Conservation (phyloP, 2,888 invertebrate species). For the Cephus pulcher region DNA sequence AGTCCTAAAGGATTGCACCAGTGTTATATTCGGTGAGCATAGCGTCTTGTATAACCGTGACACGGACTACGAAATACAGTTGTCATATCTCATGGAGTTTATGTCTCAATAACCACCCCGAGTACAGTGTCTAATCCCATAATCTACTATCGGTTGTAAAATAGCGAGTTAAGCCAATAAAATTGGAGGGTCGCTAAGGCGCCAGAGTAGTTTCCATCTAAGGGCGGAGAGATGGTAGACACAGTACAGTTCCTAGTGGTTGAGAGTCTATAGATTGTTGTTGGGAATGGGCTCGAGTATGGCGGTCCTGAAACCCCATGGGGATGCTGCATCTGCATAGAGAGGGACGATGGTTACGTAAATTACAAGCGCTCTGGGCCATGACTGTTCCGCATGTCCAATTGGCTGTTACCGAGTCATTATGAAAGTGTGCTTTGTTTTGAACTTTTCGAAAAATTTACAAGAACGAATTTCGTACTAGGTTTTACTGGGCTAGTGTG, state of each 20-base stretch:
- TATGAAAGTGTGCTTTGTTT: neutral
- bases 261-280: neutral
- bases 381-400: constrained; percentile 39
- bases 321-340: constrained; percentile 55
- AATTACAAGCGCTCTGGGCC: constrained; percentile 60
- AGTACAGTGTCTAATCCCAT: constrained; percentile 24
- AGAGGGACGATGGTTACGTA: constrained; percentile 59
- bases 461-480: neutral
- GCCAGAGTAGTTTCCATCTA: constrained; percentile 3
- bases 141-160: constrained; percentile 25
- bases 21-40: neutral
- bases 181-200: constrained; percentile 21
- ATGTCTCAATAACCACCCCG: constrained; percentile 40
- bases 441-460: neutral
- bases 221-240: neutral
- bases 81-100: constrained; percentile 47
- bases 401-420: neutral
- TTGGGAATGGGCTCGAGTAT: neutral
- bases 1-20: neutral
- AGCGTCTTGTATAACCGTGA: neutral
- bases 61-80: constrained; percentile 25
- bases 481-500: neutral
- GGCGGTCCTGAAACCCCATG: constrained; percentile 27
- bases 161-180: constrained; percentile 26
- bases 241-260: neutral